Base-by-base conservation (phyloP, 2,888 invertebrate genomes). In the Cylloceria caligata region DNA sequence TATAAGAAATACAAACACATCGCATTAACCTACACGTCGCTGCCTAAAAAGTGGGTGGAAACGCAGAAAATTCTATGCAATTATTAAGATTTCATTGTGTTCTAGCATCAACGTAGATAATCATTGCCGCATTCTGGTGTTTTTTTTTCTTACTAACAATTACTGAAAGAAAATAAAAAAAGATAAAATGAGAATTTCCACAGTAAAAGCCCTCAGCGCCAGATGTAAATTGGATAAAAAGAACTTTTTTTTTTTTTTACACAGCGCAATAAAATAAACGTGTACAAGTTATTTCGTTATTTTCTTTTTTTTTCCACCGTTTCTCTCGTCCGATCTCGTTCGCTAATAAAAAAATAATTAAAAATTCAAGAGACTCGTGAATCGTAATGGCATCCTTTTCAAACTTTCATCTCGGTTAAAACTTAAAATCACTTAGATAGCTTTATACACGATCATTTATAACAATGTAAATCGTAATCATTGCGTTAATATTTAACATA, bases 401-500 rank as follows among this genome's bases (percentile, higher is more conserved):
- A 24, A 90, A 88, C 87, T 90, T 89, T 89, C 88, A 87, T 88
- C 89, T 91, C 89, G 88, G 88, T 91, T 89, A 89, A 91, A 92
- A 92, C 91, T 90, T 91, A 91, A 90, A 90, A 92, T 92, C 92
- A 92, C 91, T 91, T 90, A 90, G 88, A 91, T 91, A 92, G 91
- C 92, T 92, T 92, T 92, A 92, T 92, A 92, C 92, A 92, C 89
- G 91, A 89, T 91, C 89, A 90, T 91, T 91, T 88, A 90, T 92
- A 92, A 92, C 92, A 92, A 92, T 91, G 89, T 91, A 88, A 91
- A 91, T 92, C 87, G 90, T 92, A 92, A 92, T 89, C 90, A 92
- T 92, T 91, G 92, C 91, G 86, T 91, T 91, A 91, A 91, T 92
- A 91, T 92, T 91, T 92, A 92, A 92, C 92, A 92, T 92, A 92